Evolutionary conservation across 2,888 invertebrate species (phyloP), one percentile per base, ranked within the genome.

Genomic region (Heliconius ethilla): DNA sequence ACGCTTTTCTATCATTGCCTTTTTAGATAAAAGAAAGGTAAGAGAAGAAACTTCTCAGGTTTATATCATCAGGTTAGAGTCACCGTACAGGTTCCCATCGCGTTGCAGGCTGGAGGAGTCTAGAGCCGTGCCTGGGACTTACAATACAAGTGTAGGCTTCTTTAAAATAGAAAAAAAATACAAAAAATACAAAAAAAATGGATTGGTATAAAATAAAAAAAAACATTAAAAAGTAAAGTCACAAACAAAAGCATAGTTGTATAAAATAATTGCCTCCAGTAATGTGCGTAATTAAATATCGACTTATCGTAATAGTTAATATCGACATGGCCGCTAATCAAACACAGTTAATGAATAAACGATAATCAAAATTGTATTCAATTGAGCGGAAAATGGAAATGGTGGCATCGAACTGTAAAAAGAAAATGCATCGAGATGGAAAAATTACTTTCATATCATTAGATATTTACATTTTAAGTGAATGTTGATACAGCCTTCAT

Each of bases 351-450:
- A 94, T 93, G 93, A 93, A 90, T 86, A 89, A 90, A 86, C 90
- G 87, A 89, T 92, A 92, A 93, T 93, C 92, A 92, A 91, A 91
- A 90, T 86, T 89, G 89, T 84, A 88, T 89, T 91, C 91, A 93
- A 93, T 93, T 91, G 92, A 91, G 89, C 91, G 91, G 92, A 91
- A 93, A 93, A 94, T 94, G 90, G 91, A 90, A 84, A 93, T 89
- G 88, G 87, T 85, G 75, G 66, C 6, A 22, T 72, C 69, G 9
- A 55, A 55, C 55, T 55, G 78, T 77, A 65, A 78, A 59, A 66
- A 51, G 70, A 59, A 55, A 55, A 55, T 55, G 29, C 51, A 62
- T 25, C 40, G 59, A 72, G 10, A 55, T 59, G 33, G 72, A 72
- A 72, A 72, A n/a, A n/a, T 72, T 29, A 27, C 51, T 70, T 70